A percentile compares a stretch with the other conserved stretches of the same genome.
These are phyloP conservation scores for Echiichthys vipera DNA, from an alignment of 2,797 vertebrate genomes.

Conservation along the genomic window DNA sequence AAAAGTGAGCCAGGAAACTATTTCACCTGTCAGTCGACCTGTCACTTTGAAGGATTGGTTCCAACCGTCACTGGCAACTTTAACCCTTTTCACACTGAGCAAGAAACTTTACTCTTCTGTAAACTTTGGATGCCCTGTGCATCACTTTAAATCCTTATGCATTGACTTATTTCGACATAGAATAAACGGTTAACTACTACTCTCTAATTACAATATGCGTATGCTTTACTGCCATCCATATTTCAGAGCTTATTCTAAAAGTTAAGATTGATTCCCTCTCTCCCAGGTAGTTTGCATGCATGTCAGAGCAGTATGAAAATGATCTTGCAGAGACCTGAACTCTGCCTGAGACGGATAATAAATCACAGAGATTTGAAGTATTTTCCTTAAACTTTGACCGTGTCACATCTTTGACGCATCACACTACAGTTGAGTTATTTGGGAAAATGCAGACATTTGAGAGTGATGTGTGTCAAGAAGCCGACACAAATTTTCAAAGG, in stretches of 20 bases:
- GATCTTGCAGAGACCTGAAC: slow-evolving; percentile 3
- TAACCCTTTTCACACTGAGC: neutral
- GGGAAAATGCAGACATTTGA: too few relatives aligned
- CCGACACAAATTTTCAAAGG: neutral
- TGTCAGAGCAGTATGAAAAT: slow-evolving; percentile 18
- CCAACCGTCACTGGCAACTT: neutral
- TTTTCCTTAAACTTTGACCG: neutral
- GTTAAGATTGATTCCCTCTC: slow-evolving; percentile 1
- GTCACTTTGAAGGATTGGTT: slow-evolving; percentile 1
- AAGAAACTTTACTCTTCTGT: neutral
- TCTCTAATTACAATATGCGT: neutral
- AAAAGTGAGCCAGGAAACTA: slow-evolving; percentile 1
- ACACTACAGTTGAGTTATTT: neutral
- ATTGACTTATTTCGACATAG: neutral
- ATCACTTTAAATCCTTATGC: neutral
- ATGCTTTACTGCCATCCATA: neutral
- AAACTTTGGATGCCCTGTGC: neutral
- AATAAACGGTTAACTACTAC: neutral
- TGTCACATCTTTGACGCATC: neutral
- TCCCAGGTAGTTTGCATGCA: slow-evolving; percentile 1
- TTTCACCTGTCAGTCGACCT: slow-evolving; percentile 27
- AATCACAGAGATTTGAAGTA: slow-evolving; percentile 3
- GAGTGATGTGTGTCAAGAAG: neutral
- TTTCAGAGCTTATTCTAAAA: neutral
- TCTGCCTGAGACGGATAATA: neutral